Evolutionary conservation across 2,888 invertebrate species (phyloP).

Genomic region (Zygogramma bicolorata): DNA sequence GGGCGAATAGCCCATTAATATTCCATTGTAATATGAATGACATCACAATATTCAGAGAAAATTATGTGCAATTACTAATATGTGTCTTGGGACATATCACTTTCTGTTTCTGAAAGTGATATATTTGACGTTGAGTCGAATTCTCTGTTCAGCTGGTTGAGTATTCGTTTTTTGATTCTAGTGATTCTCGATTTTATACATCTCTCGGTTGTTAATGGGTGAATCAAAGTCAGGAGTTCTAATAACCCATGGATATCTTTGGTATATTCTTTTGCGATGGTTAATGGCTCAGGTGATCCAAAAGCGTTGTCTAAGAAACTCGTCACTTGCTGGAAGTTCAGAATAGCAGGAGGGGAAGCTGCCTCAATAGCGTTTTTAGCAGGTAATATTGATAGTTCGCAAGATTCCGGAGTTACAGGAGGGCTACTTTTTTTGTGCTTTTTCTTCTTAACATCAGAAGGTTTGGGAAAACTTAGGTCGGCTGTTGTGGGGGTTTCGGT

Average conservation of each 20-base stretch:
- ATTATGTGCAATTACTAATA: neutral
- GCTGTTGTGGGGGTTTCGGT: neutral
- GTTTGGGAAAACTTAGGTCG: too few relatives aligned
- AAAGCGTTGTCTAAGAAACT: neutral
- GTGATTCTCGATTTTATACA: neutral
- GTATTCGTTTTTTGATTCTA: neutral
- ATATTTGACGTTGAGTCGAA: neutral
- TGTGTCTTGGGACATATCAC: neutral
- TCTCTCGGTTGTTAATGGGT: neutral
- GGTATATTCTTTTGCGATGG: neutral
- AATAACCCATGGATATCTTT: neutral
- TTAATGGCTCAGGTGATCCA: neutral
- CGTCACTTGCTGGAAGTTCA: neutral
- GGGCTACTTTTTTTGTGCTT: neutral
- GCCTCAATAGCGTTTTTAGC: neutral
- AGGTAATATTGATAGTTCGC: neutral
- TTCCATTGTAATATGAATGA: slow-evolving; percentile 9
- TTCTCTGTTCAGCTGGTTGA: neutral
- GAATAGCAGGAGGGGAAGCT: neutral
- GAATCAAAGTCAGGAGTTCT: neutral
- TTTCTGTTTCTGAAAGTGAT: neutral
- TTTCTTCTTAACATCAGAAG: neutral
- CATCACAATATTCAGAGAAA: neutral
- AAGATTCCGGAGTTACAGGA: neutral
- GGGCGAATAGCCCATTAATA: slow-evolving; percentile 5